Evolutionary conservation across 2,888 invertebrate species (phyloP), one percentile per base, ranked within the genome.

Genomic region (Meganola albula): DNA sequence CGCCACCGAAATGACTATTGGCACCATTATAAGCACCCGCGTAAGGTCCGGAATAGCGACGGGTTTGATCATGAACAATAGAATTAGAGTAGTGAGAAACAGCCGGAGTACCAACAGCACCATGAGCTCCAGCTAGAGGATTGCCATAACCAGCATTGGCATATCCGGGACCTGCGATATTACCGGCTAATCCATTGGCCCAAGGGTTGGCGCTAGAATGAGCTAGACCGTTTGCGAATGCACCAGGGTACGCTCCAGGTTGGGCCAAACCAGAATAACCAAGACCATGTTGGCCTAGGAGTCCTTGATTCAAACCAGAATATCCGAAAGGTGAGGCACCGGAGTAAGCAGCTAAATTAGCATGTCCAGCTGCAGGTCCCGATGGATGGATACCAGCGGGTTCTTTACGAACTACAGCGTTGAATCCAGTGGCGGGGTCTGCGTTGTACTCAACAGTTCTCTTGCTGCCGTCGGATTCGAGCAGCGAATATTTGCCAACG

Each of bases 361-460:
- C n/a, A n/a, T 35, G 23, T 10, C 35, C 22, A n/a, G n/a, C n/a
- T n/a, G n/a, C n/a, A n/a, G n/a, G n/a, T n/a, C n/a, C n/a, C n/a
- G n/a, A n/a, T 3, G 51, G 40, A 23, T 52, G 54, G 31, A 54
- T 40, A 7, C 64, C 65, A n/a, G n/a, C n/a, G 39, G 70, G 71
- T 13, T 72, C 72, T 32, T 76, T 74, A 34, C 69, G 68, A 8
- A 76, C 69, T n/a, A 74, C 65, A 28, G 75, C 75, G 40, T 72
- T 74, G 48, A 76, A 76, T 44, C 73, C 74, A 42, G 65, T 56
- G 14, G 67, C 63, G 27, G 74, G 62, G 42, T 77, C 66, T 20
- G 74, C 73, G 9, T 65, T 58, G 46, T 90, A 90, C 47, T 90
- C 89, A 2, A 90, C 90, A 8, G 87, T 87, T 38, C 90, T 85